Percentiles rank a stretch among this genome's conserved stretches.
phyloP scores from a whole-genome alignment of 2,888 invertebrate genomes.

The Eristalis arbustorum region DNA sequence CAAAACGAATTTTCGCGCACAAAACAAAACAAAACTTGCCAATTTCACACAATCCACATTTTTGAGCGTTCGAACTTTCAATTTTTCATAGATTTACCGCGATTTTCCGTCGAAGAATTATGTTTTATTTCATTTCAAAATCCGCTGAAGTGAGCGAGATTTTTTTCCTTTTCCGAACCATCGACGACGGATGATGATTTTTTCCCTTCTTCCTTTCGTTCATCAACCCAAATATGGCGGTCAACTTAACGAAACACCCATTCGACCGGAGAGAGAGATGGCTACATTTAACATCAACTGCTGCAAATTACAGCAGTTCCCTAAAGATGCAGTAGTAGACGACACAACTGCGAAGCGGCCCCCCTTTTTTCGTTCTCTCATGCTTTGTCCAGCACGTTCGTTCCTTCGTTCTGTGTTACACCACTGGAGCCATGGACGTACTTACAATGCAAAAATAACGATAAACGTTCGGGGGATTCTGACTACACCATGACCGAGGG shows the following conservation, averaged over 20 bases:
- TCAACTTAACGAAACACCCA: conserved; percentile 63
- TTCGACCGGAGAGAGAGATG: conserved; percentile 11
- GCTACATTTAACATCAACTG: conserved; percentile 13
- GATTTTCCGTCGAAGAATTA: conserved; percentile 62
- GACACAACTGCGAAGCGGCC: not conserved
- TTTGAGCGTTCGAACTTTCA: conserved; percentile 69
- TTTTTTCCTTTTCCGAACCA: conserved; percentile 52
- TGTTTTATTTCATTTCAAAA: conserved; percentile 51
- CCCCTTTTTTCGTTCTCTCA: not conserved
- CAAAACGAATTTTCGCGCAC: conserved; percentile 73
- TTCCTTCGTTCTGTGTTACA: not conserved
- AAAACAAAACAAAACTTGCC: conserved; percentile 71
- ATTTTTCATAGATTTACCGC: conserved; percentile 73
- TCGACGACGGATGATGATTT: conserved; percentile 64
- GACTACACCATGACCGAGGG: not conserved
- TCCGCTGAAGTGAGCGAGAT: conserved; percentile 43
- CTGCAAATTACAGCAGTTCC: conserved; percentile 48
- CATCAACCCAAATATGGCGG: conserved; percentile 66
- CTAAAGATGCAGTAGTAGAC: conserved; percentile 24
- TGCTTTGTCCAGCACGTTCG: not conserved
- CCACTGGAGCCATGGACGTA: conserved; percentile 13
- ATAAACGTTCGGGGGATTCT: conserved; percentile 33
- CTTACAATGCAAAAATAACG: conserved; percentile 57
- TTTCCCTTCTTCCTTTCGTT: conserved; percentile 72
- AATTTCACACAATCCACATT: conserved; percentile 71